Conservation (phyloP, 2,797 vertebrate genomes). For the Megaceryle alcyon region DNA sequence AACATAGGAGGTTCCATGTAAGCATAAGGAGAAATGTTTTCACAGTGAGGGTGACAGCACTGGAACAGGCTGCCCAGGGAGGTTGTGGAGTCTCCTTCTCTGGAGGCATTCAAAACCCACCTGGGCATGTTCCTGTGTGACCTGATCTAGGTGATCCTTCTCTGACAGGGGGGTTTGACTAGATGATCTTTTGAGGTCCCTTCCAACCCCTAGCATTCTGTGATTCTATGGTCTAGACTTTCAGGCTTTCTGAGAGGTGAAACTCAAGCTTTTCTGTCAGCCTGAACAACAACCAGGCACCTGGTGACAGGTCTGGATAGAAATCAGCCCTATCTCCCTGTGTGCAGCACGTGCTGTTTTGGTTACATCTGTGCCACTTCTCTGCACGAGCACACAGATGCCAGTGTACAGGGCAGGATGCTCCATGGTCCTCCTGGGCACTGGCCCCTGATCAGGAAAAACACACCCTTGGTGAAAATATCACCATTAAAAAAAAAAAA, state of each 20-base stretch:
- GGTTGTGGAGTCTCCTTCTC: too few species aligned
- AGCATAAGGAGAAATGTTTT: too few species aligned
- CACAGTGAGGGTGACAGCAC: too few species aligned
- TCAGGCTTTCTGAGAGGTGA: background rate
- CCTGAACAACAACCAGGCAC: background rate
- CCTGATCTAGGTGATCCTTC: too few species aligned
- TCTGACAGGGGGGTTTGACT: too few species aligned
- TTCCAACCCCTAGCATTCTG: too few species aligned
- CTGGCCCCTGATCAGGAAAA: background rate
- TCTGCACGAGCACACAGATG: accelerated
- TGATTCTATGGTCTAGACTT: background rate
- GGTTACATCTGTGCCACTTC: background rate
- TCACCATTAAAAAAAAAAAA: background rate
- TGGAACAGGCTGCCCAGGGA: too few species aligned
- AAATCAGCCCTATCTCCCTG: background rate
- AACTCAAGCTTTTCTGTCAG: background rate
- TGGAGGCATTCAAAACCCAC: too few species aligned
- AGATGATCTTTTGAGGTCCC: too few species aligned
- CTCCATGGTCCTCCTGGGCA: background rate
- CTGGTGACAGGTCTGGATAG: background rate
- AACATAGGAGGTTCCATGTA: too few species aligned
- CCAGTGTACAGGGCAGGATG: background rate
- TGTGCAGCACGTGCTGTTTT: accelerated
- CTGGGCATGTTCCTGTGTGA: too few species aligned
- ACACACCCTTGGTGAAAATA: background rate